Conservation (phyloP, 1,140 invertebrate genomes). For the Aphaenogaster rudis region DNA sequence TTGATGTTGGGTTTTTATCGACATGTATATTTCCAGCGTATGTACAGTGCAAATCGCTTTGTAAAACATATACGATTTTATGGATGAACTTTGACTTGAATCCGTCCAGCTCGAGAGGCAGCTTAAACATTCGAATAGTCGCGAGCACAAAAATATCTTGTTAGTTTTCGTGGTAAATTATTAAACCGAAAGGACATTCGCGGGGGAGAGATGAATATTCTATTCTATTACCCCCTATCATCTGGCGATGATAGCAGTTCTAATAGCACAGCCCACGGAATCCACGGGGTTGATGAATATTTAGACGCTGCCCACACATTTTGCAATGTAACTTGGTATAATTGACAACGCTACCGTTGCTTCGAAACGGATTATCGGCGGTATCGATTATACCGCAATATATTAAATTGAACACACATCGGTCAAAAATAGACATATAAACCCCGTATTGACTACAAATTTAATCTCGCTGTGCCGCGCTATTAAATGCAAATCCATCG, state of each 20-base stretch:
- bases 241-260: neutral
- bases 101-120: neutral
- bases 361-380: conserved; percentile 36
- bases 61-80: neutral
- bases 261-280: conserved; percentile 31
- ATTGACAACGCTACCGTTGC: conserved; percentile 51
- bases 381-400: conserved; percentile 59
- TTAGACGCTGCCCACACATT: conserved; percentile 50
- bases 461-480: conserved; percentile 51
- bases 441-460: conserved; percentile 58
- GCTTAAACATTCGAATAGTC: neutral
- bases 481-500: conserved; percentile 63
- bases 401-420: conserved; percentile 58
- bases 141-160: neutral
- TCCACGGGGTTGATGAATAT: conserved; percentile 53
- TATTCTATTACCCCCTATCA: conserved; percentile 28
- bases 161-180: conserved; percentile 19
- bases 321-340: conserved; percentile 54
- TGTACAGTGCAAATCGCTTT: conserved; percentile 16
- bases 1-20: neutral
- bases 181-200: conserved; percentile 30
- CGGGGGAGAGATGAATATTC: conserved; percentile 45
- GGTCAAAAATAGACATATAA: conserved; percentile 55
- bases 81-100: neutral
- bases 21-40: neutral